phyloP scores from a whole-genome alignment of 2,888 invertebrate genomes.

The Gari tellinella region DNA sequence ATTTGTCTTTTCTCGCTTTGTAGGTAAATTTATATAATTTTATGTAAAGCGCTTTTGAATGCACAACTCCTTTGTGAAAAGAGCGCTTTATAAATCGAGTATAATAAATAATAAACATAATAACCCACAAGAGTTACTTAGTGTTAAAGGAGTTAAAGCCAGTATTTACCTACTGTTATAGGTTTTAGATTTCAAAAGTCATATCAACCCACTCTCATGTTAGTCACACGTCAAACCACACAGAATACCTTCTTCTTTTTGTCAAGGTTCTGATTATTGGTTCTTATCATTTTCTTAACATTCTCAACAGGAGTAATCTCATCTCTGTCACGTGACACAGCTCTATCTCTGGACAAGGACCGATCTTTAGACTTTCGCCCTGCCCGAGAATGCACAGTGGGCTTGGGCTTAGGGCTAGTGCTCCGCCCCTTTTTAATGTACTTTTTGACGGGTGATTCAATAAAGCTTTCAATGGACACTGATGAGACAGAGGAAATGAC shows the following conservation, averaged over 20 bases:
- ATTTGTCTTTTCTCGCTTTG: no score
- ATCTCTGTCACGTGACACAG: conserved; percentile 13
- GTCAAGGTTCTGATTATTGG: conserved; percentile 25
- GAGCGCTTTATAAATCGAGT: no score
- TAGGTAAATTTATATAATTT: no score
- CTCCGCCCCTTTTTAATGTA: conserved; percentile 30
- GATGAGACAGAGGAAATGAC: conserved; percentile 41
- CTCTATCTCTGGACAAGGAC: background rate
- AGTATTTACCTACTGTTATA: no score
- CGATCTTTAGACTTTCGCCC: background rate
- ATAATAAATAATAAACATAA: no score
- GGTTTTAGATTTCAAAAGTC: no score
- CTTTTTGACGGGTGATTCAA: conserved; percentile 51
- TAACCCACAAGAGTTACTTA: no score
- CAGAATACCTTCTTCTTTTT: conserved; percentile 48
- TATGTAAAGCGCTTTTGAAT: no score
- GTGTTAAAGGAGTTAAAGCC: no score
- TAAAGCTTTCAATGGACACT: conserved; percentile 35
- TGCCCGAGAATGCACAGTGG: background rate
- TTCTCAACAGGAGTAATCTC: conserved; percentile 31
- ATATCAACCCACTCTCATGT: no score
- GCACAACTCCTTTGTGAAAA: no score
- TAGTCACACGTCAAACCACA: conserved; percentile 4
- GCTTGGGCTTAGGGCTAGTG: conserved; percentile 4
- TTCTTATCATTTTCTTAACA: conserved; percentile 39